Percentiles rank a stretch among this genome's conserved stretches.
Evolutionary conservation across 2,797 vertebrate species (phyloP).

Genomic region (Anableps anableps): DNA sequence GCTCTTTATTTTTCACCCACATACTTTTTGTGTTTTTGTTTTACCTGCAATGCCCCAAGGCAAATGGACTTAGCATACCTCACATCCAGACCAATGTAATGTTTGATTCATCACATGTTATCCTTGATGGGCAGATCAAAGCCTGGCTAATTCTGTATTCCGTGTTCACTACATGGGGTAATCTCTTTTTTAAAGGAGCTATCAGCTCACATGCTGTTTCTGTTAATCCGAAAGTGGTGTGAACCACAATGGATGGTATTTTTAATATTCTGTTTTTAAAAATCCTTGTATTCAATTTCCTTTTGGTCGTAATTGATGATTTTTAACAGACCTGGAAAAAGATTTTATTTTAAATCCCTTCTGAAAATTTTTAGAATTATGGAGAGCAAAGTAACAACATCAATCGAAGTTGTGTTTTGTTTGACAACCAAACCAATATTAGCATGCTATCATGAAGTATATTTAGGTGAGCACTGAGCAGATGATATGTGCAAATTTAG

Average conservation of each 20-base stretch:
- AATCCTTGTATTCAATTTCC: conserved; percentile 18
- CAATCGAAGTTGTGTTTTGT: background rate
- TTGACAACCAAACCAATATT: background rate
- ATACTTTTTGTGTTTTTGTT: conserved; percentile 60
- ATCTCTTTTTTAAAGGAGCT: conserved; percentile 63
- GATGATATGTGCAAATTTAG: too few species aligned
- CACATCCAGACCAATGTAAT: conserved; percentile 49
- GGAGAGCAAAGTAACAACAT: background rate
- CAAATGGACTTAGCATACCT: conserved; percentile 55
- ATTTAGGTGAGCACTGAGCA: background rate
- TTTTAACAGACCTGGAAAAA: background rate
- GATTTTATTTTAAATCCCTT: background rate
- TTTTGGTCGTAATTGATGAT: conserved; percentile 19
- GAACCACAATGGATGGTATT: conserved; percentile 34
- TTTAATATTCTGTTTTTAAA: conserved; percentile 31
- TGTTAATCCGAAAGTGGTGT: conserved; percentile 35
- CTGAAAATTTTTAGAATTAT: background rate
- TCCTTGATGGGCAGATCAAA: conserved; percentile 61
- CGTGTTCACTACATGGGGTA: conserved; percentile 69
- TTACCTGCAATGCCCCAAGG: conserved; percentile 49
- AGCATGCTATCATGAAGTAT: background rate
- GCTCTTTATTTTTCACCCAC: conserved; percentile 24
- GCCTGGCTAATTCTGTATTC: conserved; percentile 69
- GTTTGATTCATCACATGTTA: conserved; percentile 69
- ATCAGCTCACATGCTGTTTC: conserved; percentile 54